Conservation (phyloP, 2,113 vertebrate genomes). For the Melanotaenia duboulayi region DNA sequence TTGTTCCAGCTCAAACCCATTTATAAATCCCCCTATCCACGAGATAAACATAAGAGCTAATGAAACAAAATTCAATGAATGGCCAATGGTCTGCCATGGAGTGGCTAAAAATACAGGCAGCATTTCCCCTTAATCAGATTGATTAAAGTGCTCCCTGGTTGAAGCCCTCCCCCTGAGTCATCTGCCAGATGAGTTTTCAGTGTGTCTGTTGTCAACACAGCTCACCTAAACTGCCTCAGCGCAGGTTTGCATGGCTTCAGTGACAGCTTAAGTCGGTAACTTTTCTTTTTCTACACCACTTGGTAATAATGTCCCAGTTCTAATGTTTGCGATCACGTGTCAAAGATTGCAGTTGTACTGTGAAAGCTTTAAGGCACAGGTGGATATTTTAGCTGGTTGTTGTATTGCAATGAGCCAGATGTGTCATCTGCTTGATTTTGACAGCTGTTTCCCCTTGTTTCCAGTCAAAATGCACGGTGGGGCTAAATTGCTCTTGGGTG, state of each 20-base stretch:
- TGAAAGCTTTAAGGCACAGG: background rate
- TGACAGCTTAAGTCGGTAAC: conserved; percentile 19
- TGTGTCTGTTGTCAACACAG: conserved; percentile 65
- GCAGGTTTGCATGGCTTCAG: conserved; percentile 51
- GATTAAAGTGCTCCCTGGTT: conserved; percentile 78
- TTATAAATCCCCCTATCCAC: conserved; percentile 48
- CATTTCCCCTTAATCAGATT: conserved; percentile 82
- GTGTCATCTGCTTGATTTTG: too few species aligned
- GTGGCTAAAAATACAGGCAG: conserved; percentile 81
- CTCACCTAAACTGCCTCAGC: conserved; percentile 57
- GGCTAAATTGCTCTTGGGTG: background rate
- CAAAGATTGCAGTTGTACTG: background rate
- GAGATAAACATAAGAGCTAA: conserved; percentile 70
- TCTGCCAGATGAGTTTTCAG: conserved; percentile 74
- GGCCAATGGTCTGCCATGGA: conserved; percentile 67
- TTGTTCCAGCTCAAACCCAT: conserved; percentile 16
- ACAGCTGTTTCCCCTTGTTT: background rate
- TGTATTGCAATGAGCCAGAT: background rate
- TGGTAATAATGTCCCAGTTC: background rate
- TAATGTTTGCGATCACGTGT: background rate
- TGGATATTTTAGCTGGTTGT: background rate
- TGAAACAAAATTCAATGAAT: conserved; percentile 79
- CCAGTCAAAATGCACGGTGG: too few species aligned
- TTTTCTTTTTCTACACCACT: background rate
- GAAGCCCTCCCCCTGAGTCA: conserved; percentile 74